Conservation (phyloP, 2,113 vertebrate species). For the Chloropsis cyanopogon region DNA sequence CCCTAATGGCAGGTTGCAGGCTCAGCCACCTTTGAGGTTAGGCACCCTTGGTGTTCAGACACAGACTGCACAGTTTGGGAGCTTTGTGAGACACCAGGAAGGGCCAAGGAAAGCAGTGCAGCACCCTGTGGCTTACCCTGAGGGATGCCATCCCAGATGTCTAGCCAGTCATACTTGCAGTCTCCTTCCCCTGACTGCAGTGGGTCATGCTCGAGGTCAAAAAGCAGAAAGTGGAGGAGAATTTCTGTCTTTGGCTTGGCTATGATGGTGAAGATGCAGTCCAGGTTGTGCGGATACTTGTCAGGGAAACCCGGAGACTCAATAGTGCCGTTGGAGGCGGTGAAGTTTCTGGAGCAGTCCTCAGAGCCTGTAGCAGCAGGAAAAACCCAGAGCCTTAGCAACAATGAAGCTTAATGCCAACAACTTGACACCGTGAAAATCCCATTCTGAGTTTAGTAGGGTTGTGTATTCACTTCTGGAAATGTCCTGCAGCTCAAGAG, state of each 20-base stretch:
- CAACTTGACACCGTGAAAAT: neutral
- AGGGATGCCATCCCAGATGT: slow-evolving; percentile 97
- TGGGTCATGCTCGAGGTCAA: slow-evolving; percentile 96
- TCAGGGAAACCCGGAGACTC: slow-evolving; percentile 96
- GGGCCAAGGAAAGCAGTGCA: neutral
- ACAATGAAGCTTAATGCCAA: neutral
- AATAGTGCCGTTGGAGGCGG: slow-evolving; percentile 85
- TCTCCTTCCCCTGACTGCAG: slow-evolving; percentile 89
- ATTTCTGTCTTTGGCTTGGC: slow-evolving; percentile 95
- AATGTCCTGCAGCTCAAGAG: neutral
- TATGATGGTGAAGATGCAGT: slow-evolving; percentile 93
- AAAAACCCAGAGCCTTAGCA: neutral
- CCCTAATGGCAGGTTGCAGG: neutral
- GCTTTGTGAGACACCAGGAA: neutral
- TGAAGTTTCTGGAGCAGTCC: slow-evolving; percentile 97
- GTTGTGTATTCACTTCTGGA: neutral
- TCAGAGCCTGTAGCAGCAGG: slow-evolving; percentile 84
- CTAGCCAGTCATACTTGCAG: slow-evolving; percentile 98
- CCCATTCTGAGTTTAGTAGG: neutral
- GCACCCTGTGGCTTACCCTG: slow-evolving; percentile 78
- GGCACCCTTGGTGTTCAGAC: neutral
- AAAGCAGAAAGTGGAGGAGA: slow-evolving; percentile 90
- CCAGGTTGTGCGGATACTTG: slow-evolving; percentile 98
- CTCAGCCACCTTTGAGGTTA: neutral
- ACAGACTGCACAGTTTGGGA: neutral